phyloP scores from a whole-genome alignment of 2,888 invertebrate genomes.

The Caenorhabditis japonica region DNA sequence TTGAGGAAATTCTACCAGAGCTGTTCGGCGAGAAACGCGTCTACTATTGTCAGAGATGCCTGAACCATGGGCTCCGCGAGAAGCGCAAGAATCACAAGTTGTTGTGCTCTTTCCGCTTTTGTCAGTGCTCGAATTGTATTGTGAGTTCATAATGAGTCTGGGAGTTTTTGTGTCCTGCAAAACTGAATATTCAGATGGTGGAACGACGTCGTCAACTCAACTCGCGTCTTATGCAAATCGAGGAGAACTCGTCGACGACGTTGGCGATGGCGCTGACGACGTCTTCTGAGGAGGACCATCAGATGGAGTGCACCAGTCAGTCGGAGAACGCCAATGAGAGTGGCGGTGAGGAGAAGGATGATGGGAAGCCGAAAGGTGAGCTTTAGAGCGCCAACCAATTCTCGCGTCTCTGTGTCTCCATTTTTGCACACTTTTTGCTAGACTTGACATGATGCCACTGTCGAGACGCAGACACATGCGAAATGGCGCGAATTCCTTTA shows the following conservation, averaged over 20 bases:
- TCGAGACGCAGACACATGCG: no score
- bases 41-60: conserved; percentile 68
- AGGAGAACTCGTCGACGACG: conserved; percentile 7
- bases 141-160: conserved; percentile 52
- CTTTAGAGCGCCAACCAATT: no score
- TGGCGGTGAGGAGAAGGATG: conserved; percentile 50
- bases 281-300: conserved; percentile 44
- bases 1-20: conserved; percentile 69
- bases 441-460: no score
- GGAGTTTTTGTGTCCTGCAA: no score
- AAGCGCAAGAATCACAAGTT: conserved; percentile 68
- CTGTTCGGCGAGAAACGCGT: conserved; percentile 68
- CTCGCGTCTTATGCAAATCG: conserved; percentile 63
- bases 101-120: conserved; percentile 59
- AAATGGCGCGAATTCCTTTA: no score
- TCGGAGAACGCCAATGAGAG: conserved; percentile 53
- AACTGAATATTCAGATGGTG: conserved; percentile 67
- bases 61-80: conserved; percentile 64
- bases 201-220: conserved; percentile 66
- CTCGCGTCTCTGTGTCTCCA: no score
- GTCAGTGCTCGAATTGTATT: conserved; percentile 63
- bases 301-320: conserved; percentile 53
- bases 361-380: conserved; percentile 52
- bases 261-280: conserved; percentile 7
- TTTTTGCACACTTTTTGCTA: no score